Percentiles rank a stretch among this genome's conserved stretches.
Evolutionary conservation across 2,888 invertebrate genomes (phyloP).

Genomic region (Elgonia sp.): DNA sequence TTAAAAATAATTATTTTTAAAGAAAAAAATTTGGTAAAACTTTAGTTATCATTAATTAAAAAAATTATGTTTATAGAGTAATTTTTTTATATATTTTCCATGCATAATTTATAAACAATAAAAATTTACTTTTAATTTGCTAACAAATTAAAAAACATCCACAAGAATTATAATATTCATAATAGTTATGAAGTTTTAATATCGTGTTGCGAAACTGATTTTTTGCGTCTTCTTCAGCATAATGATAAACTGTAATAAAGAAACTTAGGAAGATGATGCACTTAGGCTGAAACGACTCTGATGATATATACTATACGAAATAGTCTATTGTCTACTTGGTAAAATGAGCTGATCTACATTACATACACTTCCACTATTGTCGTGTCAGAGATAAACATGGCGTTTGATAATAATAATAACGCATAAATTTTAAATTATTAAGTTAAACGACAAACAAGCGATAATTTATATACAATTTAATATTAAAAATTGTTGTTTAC

Average conservation of each 20-base stretch:
- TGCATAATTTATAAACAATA: too few species aligned
- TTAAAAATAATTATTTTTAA: too few species aligned
- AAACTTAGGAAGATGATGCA: constrained; percentile 48
- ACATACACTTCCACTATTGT: constrained; percentile 40
- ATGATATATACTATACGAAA: constrained; percentile 43
- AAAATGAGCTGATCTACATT: constrained; percentile 52
- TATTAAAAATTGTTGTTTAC: not conserved
- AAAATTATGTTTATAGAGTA: too few species aligned
- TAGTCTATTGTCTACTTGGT: constrained; percentile 41
- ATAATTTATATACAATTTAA: constrained; percentile 17
- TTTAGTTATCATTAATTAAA: too few species aligned
- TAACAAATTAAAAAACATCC: too few species aligned
- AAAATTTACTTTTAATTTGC: too few species aligned
- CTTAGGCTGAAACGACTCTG: constrained; percentile 37
- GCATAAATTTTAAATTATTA: constrained; percentile 41
- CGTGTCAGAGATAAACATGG: constrained; percentile 22
- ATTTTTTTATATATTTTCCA: too few species aligned
- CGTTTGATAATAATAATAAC: constrained; percentile 45
- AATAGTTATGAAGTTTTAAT: not conserved
- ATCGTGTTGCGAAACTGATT: constrained; percentile 1
- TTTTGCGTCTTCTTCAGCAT: constrained; percentile 2
- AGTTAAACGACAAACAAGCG: constrained; percentile 2
- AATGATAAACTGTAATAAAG: constrained; percentile 43
- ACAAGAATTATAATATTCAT: not conserved
- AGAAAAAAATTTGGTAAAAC: too few species aligned